Evolutionary conservation across 2,113 vertebrate genomes (phyloP), one percentile per base, ranked within the genome.

Genomic region (Alosa alosa): DNA sequence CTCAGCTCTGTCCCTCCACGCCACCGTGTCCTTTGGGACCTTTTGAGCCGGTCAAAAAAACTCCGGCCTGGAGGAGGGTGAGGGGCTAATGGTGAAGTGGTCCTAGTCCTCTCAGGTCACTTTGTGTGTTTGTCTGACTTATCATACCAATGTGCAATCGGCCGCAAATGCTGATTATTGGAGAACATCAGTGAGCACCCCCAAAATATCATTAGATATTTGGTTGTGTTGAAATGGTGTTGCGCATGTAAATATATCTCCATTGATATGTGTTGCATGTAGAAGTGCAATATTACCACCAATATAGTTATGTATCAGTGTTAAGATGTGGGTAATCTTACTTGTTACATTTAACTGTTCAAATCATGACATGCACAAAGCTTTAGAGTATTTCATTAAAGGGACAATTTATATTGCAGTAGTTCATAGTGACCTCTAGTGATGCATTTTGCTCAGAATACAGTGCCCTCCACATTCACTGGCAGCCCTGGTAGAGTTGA

Each of bases 401-500:
- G 64, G 25, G 6, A 72, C 25, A 36, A 7, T 2, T 36, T 7
- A 72, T 11, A 31, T 36, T 72, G 64, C 64, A 36, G 64, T 36
- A 72, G 64, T 72, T 72, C 25, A 72, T 25, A 72, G 64, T 72
- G 64, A 72, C 64, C 64, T 72, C 64, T 72, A 72, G 64, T 72
- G 64, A 72, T 25, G 25, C 64, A 72, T 72, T 72, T 72, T 15
- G 10, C 64, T 36, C 64, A 72, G 31, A 72, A 72, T 36, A n/a
- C 25, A 4, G 41, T 44, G 41, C 4, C 41, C 41, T 44, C 41
- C 41, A 44, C 41, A 44, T 44, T 44, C 41, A 44, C 41, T 44
- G 4, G 41, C 41, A 44, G 4, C 41, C 4, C 41, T 44, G 41
- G 31, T 31, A 31, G 31, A 44, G 41, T 44, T 44, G 41, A 44